These are phyloP conservation scores for Salticus scenicus DNA, from an alignment of 2,888 invertebrate species.

Conservation along the genomic window DNA sequence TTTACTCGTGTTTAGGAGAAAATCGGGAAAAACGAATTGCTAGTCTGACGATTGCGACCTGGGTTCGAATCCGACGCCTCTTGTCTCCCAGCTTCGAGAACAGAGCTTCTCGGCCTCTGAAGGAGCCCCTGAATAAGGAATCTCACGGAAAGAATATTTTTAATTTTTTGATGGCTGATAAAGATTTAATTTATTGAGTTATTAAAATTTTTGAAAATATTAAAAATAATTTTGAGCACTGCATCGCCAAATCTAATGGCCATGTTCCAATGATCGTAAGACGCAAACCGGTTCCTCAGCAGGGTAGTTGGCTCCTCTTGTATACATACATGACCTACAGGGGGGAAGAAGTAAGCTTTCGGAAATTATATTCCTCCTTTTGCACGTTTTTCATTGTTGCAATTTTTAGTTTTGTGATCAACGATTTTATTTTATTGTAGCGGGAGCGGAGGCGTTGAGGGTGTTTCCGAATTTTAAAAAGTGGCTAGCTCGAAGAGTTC, in stretches of 20 bases:
- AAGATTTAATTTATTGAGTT: too few species aligned
- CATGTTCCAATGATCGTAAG: background rate
- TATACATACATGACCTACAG: background rate
- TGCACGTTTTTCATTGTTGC: slow-evolving; percentile 14
- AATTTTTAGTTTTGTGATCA: slow-evolving; percentile 4
- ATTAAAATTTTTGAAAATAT: too few species aligned
- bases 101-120: too few species aligned
- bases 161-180: too few species aligned
- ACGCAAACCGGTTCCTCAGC: background rate
- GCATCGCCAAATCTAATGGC: background rate
- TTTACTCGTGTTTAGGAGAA: too few species aligned
- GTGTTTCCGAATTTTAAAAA: background rate
- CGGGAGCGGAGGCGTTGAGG: background rate
- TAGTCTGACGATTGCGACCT: too few species aligned
- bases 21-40: too few species aligned
- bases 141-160: too few species aligned
- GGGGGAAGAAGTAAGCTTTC: slow-evolving; percentile 9
- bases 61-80: too few species aligned
- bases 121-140: too few species aligned
- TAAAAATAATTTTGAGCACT: too few species aligned
- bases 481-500: background rate
- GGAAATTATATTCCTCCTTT: background rate
- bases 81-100: too few species aligned
- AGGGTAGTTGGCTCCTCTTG: slow-evolving; percentile 3
- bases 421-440: slow-evolving; percentile 15